Base-by-base conservation (phyloP, 2,797 vertebrate species). In the Lagocephalus sceleratus region DNA sequence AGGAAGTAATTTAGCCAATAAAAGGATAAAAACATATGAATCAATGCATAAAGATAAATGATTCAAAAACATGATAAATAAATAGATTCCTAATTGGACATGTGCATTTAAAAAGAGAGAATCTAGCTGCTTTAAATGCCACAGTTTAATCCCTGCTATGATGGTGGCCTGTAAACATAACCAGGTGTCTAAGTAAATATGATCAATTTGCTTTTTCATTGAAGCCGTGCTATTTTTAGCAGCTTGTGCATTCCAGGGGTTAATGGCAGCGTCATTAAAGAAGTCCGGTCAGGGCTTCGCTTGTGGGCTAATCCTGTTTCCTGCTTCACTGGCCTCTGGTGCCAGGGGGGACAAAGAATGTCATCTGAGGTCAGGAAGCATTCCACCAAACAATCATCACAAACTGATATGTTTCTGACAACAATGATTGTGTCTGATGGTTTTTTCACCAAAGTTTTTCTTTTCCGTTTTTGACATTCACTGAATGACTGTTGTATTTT, bases 221-320 rank as follows among this genome's bases (percentile, higher is more conserved):
- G 89, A 82, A 88, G 68, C 85, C 79, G 66, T 79, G 85, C 94
- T 98, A 97, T 96, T 97, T 95, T 93, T 95, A 93, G 94, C 82
- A 40, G 71, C 68, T 71, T 1, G 60, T 74, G 80, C 35, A 83
- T 83, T 90, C 87, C 87, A 83, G 84, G 83, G 78, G 90, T 91
- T 95, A 96, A 97, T 97, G 92, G 90, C 71, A 76, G 91, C 89
- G 90, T 95, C 92, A 94, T 94, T 94, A 93, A 95, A 95, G 91
- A 91, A 89, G 85, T 86, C 90, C 85, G 87, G 88, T 89, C 88
- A 87, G 70, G 66, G 77, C 76, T 74, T 73, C 65, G 78, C 86
- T 77, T 68, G 73, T 82, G 79, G 85, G 87, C 90, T 85, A 91
- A 92, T 91, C 92, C 54, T 65, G 90, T 90, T 98, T 98, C 96